Evolutionary conservation across 2,113 vertebrate genomes (phyloP).

Genomic region (Guaruba guarouba): DNA sequence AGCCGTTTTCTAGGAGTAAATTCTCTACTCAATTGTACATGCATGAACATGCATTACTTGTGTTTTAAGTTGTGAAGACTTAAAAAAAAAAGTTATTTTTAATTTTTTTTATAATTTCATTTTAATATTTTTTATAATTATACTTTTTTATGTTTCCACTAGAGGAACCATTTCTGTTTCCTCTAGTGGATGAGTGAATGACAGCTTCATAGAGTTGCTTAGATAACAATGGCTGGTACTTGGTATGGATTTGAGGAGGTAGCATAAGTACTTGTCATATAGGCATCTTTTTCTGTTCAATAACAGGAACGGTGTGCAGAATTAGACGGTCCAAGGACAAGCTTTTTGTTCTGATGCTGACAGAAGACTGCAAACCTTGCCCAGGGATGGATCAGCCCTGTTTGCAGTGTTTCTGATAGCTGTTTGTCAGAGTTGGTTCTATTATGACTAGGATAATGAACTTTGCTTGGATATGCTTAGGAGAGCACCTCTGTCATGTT

Average conservation of each 20-base stretch:
- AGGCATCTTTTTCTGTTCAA: background rate
- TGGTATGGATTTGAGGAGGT: background rate
- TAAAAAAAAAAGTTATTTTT: background rate
- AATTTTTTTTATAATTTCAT: background rate
- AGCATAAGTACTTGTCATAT: background rate
- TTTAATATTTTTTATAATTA: background rate
- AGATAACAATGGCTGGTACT: background rate
- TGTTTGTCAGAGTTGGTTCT: background rate
- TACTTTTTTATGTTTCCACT: background rate
- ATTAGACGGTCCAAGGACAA: background rate
- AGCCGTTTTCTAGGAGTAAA: too few relatives aligned
- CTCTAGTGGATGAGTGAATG: background rate
- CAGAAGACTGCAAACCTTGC: background rate
- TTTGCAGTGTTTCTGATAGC: background rate
- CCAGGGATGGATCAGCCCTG: background rate
- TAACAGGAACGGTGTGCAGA: background rate
- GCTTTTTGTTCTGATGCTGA: background rate
- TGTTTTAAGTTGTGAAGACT: background rate
- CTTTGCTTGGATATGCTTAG: background rate
- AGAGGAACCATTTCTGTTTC: background rate
- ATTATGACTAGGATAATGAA: background rate
- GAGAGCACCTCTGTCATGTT: background rate
- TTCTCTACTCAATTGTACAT: background rate
- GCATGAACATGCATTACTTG: fast-evolving
- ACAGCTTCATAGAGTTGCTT: background rate